Base-by-base conservation (phyloP, 2,113 vertebrate species). In the Gila orcuttii region DNA sequence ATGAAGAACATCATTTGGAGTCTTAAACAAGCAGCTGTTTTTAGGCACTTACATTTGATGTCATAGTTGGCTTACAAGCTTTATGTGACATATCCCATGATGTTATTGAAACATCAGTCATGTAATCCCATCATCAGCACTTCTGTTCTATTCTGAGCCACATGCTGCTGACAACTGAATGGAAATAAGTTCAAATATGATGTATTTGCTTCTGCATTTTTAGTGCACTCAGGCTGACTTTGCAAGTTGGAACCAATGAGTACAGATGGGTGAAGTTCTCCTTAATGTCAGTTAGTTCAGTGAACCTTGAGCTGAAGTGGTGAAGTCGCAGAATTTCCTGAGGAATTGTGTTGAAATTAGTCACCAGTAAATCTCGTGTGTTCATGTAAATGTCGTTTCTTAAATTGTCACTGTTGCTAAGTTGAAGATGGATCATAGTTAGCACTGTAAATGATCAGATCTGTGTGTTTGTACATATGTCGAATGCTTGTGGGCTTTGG, bases 121-220 rank as follows among this genome's bases (percentile, higher is more conserved):
- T 71, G 47, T 71, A 47, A 23, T 55, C 10, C n/a, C 7, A 50
- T 52, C n/a, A 55, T 82, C 80, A 82, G 47, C 31, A 36, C 28
- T 71, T 71, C 5, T 71, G 42, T 68, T 82, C 28, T 82, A 76
- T 75, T 71, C 31, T 74, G 55, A 60, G 12, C 25, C 28, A 69
- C 45, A 69, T 77, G 15, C 47, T 28, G 6, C 62, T 36, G 85
- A 66, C 17, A 78, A 78, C 39, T 33, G 2, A 59, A 59, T 66
- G 60, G n/a, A 81, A 66, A 50, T 28, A 12, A 50, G 25, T 66
- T 66, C 13, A 81, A 25, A 81, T 66, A n/a, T 50, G 15, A 66
- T 9, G 12, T 15, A 39, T 60, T 59, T 59, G 19, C 76, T 79
- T 80, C 78, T 80, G n/a, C 39, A 62, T 80, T 80, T 45, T 25